Evolutionary conservation across 2,888 invertebrate species (phyloP), one percentile per base, ranked within the genome.

Genomic region (Chydorus sphaericus): DNA sequence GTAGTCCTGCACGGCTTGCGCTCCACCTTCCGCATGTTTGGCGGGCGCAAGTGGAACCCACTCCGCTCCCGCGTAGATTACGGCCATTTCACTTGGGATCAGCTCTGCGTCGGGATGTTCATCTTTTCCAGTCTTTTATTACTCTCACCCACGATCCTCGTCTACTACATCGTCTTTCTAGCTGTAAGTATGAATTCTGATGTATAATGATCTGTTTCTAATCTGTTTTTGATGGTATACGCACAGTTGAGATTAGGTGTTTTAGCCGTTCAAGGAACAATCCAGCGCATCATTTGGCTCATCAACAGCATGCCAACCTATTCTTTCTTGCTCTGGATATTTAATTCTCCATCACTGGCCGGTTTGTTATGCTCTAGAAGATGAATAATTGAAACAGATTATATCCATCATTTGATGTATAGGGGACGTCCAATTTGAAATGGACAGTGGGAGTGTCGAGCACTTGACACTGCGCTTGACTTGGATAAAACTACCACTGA

Each of bases 31-130:
- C 74, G 89, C 57, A 72, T 92, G 39, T 90, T 93, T 70, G 78
- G 91, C 57, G 93, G 93, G 2, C 80, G 85, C 65, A 93, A 93
- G 70, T 85, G 83, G 72, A 94, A 93, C 73, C 90, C 90, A 3
- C 69, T 93, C 30, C 75, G 90, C 62, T 75, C 81, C 58, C 77
- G 88, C 60, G 83, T 91, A 3, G 93, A 93, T 70, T 87, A 88
- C 1, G 85, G 85, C 65, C 77, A 82, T 63, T 88, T 88, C 67
- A 82, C 83, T 39, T 81, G 83, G 54, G 84, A 90, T 66, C 88
- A 91, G 68, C 71, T 92, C 58, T 90, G 92, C 71, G 79, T 93
- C 28, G 90, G 91, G 8, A 91, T 91, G 16, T 75, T 92, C 33
- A 79, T 86, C 14, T 91, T 93, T 66, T 88, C 91, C 2, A 81